These are phyloP conservation scores for Drepana falcataria DNA, from an alignment of 2,888 invertebrate genomes.

Conservation along the genomic window DNA sequence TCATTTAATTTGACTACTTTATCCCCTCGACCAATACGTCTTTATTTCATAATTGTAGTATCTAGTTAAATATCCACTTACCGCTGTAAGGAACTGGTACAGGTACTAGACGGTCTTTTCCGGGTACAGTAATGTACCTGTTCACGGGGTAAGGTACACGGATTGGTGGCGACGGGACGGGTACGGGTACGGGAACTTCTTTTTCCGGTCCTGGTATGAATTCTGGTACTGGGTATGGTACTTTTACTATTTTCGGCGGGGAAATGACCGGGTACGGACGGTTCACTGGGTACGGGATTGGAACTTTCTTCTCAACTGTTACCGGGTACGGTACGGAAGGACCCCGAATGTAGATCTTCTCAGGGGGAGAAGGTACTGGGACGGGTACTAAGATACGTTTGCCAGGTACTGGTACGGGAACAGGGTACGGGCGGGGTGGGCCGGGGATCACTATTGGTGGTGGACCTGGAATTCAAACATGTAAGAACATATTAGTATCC, in stretches of 20 bases:
- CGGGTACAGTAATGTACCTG: conserved; percentile 45
- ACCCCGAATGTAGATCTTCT: conserved; percentile 35
- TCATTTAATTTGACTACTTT: no score
- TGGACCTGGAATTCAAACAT: conserved; percentile 37
- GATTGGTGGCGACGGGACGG: conserved; percentile 42
- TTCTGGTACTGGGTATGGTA: conserved; percentile 31
- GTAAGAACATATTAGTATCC: no score
- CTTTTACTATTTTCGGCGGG: conserved; percentile 28
- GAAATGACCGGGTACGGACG: conserved; percentile 46
- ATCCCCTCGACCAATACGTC: no score
- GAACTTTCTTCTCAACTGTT: conserved; percentile 25
- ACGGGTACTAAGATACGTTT: conserved; percentile 43
- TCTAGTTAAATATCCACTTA: no score
- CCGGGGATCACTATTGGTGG: conserved; percentile 54
- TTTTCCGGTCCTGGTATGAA: conserved; percentile 29
- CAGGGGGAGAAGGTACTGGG: conserved; percentile 39
- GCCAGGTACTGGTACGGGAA: conserved; percentile 53
- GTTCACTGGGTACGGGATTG: conserved; percentile 24
- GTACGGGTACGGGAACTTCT: conserved; percentile 31
- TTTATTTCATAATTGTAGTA: no score
- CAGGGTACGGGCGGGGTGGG: conserved; percentile 56
- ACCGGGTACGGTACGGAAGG: conserved; percentile 29
- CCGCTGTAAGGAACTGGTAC: conserved; percentile 43
- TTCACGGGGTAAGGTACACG: conserved; percentile 43
- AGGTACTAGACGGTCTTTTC: conserved; percentile 37